These are phyloP conservation scores for Hephaestus fuliginosus DNA, from an alignment of 2,797 vertebrate genomes.

Conservation along the genomic window DNA sequence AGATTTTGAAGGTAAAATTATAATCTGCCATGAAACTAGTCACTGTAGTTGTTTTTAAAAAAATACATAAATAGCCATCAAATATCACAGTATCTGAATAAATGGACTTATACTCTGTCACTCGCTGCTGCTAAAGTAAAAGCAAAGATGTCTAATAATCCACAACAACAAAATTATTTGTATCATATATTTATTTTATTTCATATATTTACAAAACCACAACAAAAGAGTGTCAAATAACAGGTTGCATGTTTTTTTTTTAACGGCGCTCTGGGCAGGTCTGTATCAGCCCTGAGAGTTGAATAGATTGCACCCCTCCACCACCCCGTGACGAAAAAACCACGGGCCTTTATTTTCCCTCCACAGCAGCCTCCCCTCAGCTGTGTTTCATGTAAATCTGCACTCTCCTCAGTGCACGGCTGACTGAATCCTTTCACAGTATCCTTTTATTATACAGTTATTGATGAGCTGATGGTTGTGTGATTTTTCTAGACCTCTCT, in stretches of 20 bases:
- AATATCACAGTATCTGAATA: neutral
- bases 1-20: neutral
- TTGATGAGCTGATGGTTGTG: conserved; percentile 50
- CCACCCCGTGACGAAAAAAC: conserved; percentile 4
- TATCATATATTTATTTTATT: conserved; percentile 67
- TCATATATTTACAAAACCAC: conserved; percentile 72
- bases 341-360: conserved; percentile 19
- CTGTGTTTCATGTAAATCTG: conserved; percentile 33
- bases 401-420: conserved; percentile 58
- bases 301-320: conserved; percentile 23
- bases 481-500: conserved; percentile 60
- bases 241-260: conserved; percentile 22
- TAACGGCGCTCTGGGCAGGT: conserved; percentile 36
- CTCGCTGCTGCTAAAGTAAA: neutral
- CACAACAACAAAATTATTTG: conserved; percentile 12
- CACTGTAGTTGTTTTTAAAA: neutral
- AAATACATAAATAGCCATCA: neutral
- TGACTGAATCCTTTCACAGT: conserved; percentile 65
- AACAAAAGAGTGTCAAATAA: conserved; percentile 49
- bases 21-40: neutral
- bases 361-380: conserved; percentile 39
- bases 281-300: conserved; percentile 57
- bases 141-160: conserved; percentile 4
- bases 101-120: neutral
- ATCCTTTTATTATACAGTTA: conserved; percentile 51